A percentile compares a stretch with the other conserved stretches of the same genome.
phyloP scores from a whole-genome alignment of 2,797 vertebrate genomes.

The Sorex maritimensis region DNA sequence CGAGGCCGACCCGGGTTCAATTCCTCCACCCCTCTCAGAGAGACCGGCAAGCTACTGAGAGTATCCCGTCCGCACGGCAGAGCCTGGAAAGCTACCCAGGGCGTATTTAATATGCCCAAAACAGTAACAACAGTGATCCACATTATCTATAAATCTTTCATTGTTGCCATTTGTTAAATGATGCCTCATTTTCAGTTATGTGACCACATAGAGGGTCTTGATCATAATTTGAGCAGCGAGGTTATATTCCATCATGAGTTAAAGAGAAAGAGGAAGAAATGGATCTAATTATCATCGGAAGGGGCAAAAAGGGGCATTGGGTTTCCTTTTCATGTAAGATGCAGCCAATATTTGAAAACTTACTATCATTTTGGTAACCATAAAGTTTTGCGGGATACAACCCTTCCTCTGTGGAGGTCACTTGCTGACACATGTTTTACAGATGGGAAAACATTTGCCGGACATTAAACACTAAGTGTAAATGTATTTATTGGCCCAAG shows the following conservation, averaged over 20 bases:
- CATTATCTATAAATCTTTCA: too few relatives aligned
- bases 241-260: neutral
- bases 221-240: too few relatives aligned
- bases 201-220: too few relatives aligned
- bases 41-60: too few relatives aligned
- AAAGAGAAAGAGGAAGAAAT: neutral
- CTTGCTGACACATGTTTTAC: neutral
- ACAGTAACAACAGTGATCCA: too few relatives aligned
- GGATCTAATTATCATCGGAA: neutral
- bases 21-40: too few relatives aligned
- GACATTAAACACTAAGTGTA: neutral
- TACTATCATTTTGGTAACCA: neutral
- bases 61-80: too few relatives aligned
- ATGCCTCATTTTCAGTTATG: too few relatives aligned
- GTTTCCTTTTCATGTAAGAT: conserved; percentile 16
- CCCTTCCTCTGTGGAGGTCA: neutral
- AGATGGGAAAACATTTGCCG: conserved; percentile 27
- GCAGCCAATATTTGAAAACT: neutral
- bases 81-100: too few relatives aligned
- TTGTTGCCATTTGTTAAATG: too few relatives aligned
- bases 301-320: neutral
- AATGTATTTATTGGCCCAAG: neutral
- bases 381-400: neutral
- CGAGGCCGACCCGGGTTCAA: too few relatives aligned
- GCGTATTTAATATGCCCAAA: too few relatives aligned